Percentiles rank a stretch among this genome's conserved stretches.
phyloP scores from a whole-genome alignment of 2,797 vertebrate genomes.

The Molossus molossus region DNA sequence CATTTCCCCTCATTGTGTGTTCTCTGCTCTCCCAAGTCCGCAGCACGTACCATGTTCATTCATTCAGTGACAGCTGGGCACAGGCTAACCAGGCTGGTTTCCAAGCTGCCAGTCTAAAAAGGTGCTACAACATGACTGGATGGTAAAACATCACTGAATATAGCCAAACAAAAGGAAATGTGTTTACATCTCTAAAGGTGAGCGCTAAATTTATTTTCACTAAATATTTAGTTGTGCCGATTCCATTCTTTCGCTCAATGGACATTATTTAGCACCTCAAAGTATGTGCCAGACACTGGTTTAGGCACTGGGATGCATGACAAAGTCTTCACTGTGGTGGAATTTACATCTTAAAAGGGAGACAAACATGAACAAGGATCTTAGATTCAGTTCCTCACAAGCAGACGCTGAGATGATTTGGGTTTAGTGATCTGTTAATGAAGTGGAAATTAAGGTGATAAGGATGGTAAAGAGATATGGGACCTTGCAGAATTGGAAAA shows the following conservation, averaged over 20 bases:
- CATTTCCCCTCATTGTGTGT: neutral
- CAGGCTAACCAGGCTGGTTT: neutral
- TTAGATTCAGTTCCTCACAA: neutral
- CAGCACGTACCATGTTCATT: neutral
- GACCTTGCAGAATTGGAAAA: neutral
- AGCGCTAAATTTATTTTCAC: neutral
- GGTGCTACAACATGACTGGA: neutral
- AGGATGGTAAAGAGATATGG: neutral
- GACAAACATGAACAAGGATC: neutral
- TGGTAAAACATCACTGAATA: neutral
- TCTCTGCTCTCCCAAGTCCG: neutral
- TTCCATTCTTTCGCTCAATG: neutral
- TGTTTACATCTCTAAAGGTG: neutral
- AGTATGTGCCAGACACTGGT: neutral
- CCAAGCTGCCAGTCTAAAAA: neutral
- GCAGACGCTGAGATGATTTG: neutral
- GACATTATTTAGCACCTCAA: constrained; percentile 32
- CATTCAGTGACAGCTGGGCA: neutral
- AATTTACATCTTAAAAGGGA: neutral
- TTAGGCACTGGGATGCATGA: neutral
- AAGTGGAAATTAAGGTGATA: neutral
- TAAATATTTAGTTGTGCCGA: neutral
- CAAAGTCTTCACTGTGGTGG: neutral
- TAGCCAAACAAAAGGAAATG: neutral
- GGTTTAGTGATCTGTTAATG: neutral